Conservation (phyloP, 2,113 vertebrate genomes). For the Eudorcas thomsonii region DNA sequence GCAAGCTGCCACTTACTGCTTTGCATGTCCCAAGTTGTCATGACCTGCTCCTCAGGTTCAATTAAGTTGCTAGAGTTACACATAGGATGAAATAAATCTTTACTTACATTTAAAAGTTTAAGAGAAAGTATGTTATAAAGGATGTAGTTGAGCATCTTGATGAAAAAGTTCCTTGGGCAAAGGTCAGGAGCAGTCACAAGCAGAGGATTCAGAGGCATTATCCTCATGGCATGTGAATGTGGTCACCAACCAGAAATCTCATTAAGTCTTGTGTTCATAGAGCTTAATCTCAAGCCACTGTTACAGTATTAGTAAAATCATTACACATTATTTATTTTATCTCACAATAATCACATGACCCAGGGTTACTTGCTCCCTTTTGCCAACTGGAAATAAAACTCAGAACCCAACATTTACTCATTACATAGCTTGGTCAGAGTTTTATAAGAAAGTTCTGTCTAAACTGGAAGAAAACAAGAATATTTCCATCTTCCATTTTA, state of each 20-base stretch:
- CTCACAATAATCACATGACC: neutral
- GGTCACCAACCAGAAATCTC: neutral
- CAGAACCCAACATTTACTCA: neutral
- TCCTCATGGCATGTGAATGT: neutral
- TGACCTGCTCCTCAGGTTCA: neutral
- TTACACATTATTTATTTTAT: neutral
- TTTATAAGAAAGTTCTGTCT: neutral
- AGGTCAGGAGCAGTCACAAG: neutral
- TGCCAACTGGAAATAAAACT: neutral
- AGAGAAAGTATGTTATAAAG: neutral
- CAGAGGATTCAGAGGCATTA: no score
- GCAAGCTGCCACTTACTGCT: neutral
- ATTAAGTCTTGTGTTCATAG: neutral
- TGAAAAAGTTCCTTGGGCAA: neutral
- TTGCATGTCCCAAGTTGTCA: neutral
- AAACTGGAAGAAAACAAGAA: neutral
- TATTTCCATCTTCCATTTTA: neutral
- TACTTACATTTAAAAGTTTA: neutral
- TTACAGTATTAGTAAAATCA: neutral
- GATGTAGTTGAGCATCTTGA: neutral
- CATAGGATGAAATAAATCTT: neutral
- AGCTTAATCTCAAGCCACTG: accelerated
- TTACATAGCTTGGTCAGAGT: neutral
- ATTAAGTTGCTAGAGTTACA: neutral
- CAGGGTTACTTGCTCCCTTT: neutral